These are phyloP conservation scores for Cephonodes hylas DNA, from an alignment of 2,888 invertebrate genomes.

Conservation along the genomic window DNA sequence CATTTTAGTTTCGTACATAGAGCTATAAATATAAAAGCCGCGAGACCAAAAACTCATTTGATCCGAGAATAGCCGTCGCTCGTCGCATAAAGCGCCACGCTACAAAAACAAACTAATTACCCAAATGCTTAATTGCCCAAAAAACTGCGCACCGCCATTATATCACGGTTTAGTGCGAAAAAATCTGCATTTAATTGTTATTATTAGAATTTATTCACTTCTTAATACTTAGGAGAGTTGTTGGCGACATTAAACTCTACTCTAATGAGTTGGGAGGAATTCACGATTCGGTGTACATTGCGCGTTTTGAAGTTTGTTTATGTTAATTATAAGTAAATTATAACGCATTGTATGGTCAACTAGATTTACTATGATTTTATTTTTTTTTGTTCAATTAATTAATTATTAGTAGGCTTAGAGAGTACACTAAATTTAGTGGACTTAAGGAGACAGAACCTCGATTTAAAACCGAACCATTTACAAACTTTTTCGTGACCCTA, in stretches of 20 bases:
- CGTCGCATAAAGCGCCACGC: neutral
- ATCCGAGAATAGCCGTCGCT: neutral
- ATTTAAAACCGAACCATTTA: no score
- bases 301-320: no score
- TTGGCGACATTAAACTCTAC: neutral
- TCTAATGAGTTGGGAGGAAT: neutral
- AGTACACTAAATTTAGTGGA: no score
- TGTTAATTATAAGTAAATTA: no score
- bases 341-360: no score
- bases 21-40: no score
- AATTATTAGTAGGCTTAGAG: no score
- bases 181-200: conserved; percentile 11
- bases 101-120: conserved; percentile 39
- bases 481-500: no score
- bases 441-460: no score
- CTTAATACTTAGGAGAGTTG: neutral
- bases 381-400: no score
- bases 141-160: conserved; percentile 16
- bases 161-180: neutral
- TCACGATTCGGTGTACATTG: neutral
- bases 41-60: neutral
- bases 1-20: no score
- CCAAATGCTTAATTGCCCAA: conserved; percentile 32
- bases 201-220: conserved; percentile 5
- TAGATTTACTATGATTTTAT: no score